phyloP scores from a whole-genome alignment of 1,140 invertebrate species.

The Ooceraea biroi region DNA sequence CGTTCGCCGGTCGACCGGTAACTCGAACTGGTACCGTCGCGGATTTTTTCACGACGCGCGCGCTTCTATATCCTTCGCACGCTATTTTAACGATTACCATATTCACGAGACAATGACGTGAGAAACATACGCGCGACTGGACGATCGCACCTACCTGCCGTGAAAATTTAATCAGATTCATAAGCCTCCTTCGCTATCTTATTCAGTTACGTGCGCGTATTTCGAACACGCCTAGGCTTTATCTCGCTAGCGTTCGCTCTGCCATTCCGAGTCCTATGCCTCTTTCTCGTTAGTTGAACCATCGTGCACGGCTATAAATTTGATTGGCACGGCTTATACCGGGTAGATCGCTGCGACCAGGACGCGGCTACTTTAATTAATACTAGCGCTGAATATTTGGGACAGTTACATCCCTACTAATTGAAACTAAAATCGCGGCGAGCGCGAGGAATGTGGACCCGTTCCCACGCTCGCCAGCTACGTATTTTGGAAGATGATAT shows the following conservation, averaged over 20 bases:
- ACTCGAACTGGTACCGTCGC: constrained; percentile 52
- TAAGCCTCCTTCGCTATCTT: constrained; percentile 51
- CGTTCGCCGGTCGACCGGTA: constrained; percentile 6
- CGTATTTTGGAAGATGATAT: constrained; percentile 7
- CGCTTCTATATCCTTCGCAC: constrained; percentile 56
- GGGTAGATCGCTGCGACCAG: neutral
- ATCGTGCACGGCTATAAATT: constrained; percentile 69
- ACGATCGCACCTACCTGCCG: neutral
- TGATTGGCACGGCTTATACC: constrained; percentile 58
- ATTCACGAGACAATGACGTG: constrained; percentile 68
- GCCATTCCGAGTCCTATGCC: neutral
- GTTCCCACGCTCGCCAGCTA: constrained; percentile 8
- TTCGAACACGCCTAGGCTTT: constrained; percentile 61
- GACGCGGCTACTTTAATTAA: constrained; percentile 20
- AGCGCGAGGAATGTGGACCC: neutral
- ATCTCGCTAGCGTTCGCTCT: constrained; percentile 47
- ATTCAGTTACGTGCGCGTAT: constrained; percentile 52
- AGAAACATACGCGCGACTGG: constrained; percentile 10
- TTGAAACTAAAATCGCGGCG: constrained; percentile 33
- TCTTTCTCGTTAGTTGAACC: constrained; percentile 72
- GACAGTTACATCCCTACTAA: constrained; percentile 71
- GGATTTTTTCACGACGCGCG: constrained; percentile 42
- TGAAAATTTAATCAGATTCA: constrained; percentile 67
- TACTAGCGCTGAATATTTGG: constrained; percentile 60
- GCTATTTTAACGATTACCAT: constrained; percentile 64